Evolutionary conservation across 2,113 vertebrate species (phyloP).

Genomic region (Promerops cafer): DNA sequence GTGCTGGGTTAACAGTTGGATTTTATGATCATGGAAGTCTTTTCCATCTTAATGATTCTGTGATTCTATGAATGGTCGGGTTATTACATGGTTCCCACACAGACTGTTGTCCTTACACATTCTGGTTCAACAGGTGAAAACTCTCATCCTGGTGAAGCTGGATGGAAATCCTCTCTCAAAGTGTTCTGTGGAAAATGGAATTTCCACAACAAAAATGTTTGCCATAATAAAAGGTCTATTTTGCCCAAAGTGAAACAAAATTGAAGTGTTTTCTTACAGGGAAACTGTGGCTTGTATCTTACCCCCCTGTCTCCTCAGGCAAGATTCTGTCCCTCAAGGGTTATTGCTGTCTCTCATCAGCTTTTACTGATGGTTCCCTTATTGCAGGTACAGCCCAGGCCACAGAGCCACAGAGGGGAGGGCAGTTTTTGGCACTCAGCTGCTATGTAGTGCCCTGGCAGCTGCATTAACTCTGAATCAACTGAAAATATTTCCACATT

Average conservation of each 20-base stretch:
- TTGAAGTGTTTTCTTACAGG: background rate
- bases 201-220: background rate
- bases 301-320: background rate
- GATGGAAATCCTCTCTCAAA: background rate
- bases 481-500: background rate
- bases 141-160: background rate
- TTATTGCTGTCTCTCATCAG: background rate
- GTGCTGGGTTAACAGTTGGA: background rate
- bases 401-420: background rate
- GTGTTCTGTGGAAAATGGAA: background rate
- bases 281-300: background rate
- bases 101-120: rapidly evolving
- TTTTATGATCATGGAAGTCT: background rate
- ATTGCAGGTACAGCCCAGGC: background rate
- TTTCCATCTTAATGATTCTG: background rate
- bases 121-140: background rate
- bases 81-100: background rate
- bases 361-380: background rate
- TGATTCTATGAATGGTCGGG: background rate
- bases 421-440: background rate
- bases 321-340: background rate
- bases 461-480: background rate
- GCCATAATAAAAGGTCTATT: background rate
- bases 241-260: background rate
- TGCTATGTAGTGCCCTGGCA: background rate